Conservation (phyloP, 1,140 invertebrate species). For the Cyclina sinensis region DNA sequence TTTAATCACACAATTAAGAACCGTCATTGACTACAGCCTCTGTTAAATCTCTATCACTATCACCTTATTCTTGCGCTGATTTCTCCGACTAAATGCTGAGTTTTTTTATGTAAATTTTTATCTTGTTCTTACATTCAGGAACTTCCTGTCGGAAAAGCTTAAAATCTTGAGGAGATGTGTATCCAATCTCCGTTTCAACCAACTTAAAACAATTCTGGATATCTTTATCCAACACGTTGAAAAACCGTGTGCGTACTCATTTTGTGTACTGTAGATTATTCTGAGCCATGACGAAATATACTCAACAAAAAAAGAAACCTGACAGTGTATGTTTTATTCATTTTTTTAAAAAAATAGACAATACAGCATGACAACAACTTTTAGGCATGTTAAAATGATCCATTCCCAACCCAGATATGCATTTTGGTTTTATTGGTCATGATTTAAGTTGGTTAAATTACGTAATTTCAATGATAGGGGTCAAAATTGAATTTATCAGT, state of each 20-base stretch:
- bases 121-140: background rate
- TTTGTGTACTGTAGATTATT: conserved; percentile 19
- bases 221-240: conserved; percentile 8
- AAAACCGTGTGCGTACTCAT: background rate
- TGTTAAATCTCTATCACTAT: background rate
- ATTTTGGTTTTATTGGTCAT: too few relatives aligned
- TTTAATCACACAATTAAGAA: background rate
- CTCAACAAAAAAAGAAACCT: too few relatives aligned
- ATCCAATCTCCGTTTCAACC: background rate
- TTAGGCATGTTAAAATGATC: too few relatives aligned
- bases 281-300: background rate
- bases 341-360: too few relatives aligned
- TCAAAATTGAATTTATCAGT: too few relatives aligned
- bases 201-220: background rate
- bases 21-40: background rate
- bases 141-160: background rate
- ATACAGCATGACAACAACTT: too few relatives aligned
- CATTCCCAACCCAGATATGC: too few relatives aligned
- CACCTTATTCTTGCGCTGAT: background rate
- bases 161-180: background rate
- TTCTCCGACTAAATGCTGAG: conserved; percentile 23
- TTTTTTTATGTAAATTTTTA: conserved; percentile 21
- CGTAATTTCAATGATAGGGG: too few relatives aligned
- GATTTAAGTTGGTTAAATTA: too few relatives aligned
- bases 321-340: too few relatives aligned